phyloP scores from a whole-genome alignment of 1,140 invertebrate genomes.

The Metopolophium dirhodum region DNA sequence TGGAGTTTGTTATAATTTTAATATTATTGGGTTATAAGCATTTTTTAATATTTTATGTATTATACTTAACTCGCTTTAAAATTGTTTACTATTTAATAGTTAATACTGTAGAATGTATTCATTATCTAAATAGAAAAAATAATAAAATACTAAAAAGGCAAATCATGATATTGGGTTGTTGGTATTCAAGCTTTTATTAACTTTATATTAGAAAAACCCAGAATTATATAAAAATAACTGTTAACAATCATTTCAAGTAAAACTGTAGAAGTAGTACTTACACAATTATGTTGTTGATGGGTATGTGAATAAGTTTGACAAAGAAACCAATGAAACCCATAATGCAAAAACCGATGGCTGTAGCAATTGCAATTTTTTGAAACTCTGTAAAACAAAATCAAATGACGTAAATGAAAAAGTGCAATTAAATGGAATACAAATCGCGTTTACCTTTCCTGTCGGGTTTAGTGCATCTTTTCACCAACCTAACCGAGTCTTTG shows the following conservation, averaged over 20 bases:
- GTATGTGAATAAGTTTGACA: constrained; percentile 99
- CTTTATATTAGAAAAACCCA: not conserved
- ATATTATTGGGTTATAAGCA: no score
- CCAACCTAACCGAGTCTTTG: constrained; percentile 96
- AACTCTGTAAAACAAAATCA: constrained; percentile 81
- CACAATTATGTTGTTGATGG: constrained; percentile 99
- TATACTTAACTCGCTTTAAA: not conserved
- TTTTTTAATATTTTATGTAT: no score
- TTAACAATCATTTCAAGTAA: not conserved
- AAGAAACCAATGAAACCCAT: constrained; percentile 99
- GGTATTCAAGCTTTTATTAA: not conserved
- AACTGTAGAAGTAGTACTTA: constrained; percentile 64
- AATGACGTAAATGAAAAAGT: not conserved
- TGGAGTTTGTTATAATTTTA: no score
- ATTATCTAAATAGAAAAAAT: not conserved
- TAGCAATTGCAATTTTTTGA: constrained; percentile 99
- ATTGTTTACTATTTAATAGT: not conserved
- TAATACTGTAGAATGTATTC: not conserved
- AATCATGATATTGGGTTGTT: not conserved
- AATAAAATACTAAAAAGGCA: not conserved
- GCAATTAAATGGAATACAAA: constrained; percentile 16
- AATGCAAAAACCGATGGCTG: constrained; percentile 99
- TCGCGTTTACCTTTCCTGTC: constrained; percentile 88
- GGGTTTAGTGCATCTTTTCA: constrained; percentile 99
- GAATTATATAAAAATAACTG: not conserved